Conservation (phyloP, 2,797 vertebrate genomes). For the Sebastes steindachneri region DNA sequence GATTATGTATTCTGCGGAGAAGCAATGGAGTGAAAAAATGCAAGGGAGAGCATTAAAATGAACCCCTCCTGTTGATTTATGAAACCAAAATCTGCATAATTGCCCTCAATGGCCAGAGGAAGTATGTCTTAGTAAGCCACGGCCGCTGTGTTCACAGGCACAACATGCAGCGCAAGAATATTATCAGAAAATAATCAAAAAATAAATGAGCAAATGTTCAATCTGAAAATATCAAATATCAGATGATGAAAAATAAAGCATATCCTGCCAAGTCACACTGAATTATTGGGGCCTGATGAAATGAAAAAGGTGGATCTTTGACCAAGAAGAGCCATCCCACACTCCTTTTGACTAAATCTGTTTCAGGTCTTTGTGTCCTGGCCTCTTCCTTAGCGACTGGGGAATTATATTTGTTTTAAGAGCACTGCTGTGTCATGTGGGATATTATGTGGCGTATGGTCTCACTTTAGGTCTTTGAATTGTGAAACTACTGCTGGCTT, state of each 20-base stretch:
- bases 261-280: neutral
- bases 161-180: neutral
- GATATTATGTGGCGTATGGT: neutral
- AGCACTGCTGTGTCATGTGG: neutral
- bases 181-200: neutral
- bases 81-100: conserved; percentile 36
- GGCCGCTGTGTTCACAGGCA: conserved; percentile 12
- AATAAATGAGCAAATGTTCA: conserved; percentile 8
- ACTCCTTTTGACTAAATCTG: neutral
- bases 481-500: neutral
- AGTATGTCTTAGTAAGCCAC: neutral
- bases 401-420: neutral
- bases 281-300: neutral
- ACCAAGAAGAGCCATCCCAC: neutral
- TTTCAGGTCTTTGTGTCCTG: neutral
- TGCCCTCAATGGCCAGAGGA: conserved; percentile 6
- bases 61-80: conserved; percentile 13
- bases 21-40: neutral
- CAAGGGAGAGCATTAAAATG: neutral
- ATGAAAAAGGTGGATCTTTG: neutral
- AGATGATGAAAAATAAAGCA: neutral
- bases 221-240: neutral
- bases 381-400: neutral
- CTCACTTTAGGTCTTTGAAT: neutral
- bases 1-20: neutral